Evolutionary conservation across 2,797 vertebrate species (phyloP).

Genomic region (Fistularia commersonii): DNA sequence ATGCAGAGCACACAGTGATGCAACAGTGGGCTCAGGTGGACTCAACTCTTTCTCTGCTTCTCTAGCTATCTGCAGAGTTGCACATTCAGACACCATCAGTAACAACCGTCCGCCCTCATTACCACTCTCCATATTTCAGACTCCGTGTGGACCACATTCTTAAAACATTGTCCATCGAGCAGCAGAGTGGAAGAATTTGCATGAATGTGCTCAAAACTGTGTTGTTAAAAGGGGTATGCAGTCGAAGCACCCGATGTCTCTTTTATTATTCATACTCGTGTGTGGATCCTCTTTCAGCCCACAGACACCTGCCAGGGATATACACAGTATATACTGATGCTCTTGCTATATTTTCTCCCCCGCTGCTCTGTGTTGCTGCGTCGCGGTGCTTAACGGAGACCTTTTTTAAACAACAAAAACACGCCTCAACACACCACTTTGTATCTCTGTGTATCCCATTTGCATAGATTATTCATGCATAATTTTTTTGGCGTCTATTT

Average conservation of each 20-base stretch:
- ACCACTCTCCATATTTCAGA: constrained; percentile 23
- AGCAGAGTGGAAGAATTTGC: constrained; percentile 36
- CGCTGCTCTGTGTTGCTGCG: too few species aligned
- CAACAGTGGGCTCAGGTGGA: constrained; percentile 7
- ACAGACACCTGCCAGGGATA: constrained; percentile 58
- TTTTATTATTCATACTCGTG: constrained; percentile 70
- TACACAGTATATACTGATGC: constrained; percentile 37
- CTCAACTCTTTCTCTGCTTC: constrained; percentile 15
- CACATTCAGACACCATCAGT: constrained; percentile 35
- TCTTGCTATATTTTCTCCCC: constrained; percentile 11
- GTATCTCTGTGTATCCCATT: constrained; percentile 1
- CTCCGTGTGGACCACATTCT: constrained; percentile 27
- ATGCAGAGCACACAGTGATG: constrained; percentile 18
- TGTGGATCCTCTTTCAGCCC: constrained; percentile 67
- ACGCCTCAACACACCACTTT: constrained; percentile 1
- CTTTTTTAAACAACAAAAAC: constrained; percentile 19
- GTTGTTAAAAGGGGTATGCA: constrained; percentile 15
- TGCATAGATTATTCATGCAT: constrained; percentile 1
- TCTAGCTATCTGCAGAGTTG: constrained; percentile 26
- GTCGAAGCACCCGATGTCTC: constrained; percentile 41
- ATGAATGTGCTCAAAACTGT: constrained; percentile 13
- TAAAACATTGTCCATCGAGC: constrained; percentile 44
- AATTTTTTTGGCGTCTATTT: constrained; percentile 11
- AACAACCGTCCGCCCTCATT: constrained; percentile 51
- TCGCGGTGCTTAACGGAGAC: constrained; percentile 9